Conservation (phyloP, 2,113 vertebrate species). For the Willisornis vidua region DNA sequence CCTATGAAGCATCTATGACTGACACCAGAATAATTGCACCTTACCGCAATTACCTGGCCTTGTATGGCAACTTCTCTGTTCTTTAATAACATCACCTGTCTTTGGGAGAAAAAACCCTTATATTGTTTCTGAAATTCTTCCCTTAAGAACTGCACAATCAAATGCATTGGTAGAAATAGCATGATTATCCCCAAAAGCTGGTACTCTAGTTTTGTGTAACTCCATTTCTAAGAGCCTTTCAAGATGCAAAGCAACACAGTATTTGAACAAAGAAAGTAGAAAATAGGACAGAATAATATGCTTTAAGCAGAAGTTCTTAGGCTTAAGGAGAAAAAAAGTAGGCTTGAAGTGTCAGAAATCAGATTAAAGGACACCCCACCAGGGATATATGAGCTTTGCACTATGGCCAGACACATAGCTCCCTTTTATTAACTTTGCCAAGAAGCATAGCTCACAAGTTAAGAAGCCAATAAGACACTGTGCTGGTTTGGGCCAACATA, state of each 20-base stretch:
- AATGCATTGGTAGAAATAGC: neutral
- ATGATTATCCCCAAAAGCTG: neutral
- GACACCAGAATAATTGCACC: neutral
- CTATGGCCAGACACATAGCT: neutral
- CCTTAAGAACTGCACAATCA: neutral
- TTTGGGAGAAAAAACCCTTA: accelerated
- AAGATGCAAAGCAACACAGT: neutral
- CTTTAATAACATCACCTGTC: neutral
- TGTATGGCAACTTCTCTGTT: neutral
- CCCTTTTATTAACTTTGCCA: neutral
- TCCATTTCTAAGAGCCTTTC: neutral
- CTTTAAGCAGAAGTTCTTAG: neutral
- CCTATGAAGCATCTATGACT: neutral
- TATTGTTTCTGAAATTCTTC: neutral
- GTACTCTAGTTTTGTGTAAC: neutral
- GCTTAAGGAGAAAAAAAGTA: neutral
- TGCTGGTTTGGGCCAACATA: neutral
- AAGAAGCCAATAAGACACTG: neutral
- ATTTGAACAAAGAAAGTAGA: neutral
- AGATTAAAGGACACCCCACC: neutral
- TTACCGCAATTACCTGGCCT: neutral
- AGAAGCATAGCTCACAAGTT: neutral
- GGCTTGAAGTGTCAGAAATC: neutral
- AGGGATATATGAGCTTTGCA: neutral
- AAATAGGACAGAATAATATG: neutral